Percentiles rank a stretch among this genome's conserved stretches.
Conservation (phyloP, 2,113 vertebrate species). For the Panthera tigris region DNA sequence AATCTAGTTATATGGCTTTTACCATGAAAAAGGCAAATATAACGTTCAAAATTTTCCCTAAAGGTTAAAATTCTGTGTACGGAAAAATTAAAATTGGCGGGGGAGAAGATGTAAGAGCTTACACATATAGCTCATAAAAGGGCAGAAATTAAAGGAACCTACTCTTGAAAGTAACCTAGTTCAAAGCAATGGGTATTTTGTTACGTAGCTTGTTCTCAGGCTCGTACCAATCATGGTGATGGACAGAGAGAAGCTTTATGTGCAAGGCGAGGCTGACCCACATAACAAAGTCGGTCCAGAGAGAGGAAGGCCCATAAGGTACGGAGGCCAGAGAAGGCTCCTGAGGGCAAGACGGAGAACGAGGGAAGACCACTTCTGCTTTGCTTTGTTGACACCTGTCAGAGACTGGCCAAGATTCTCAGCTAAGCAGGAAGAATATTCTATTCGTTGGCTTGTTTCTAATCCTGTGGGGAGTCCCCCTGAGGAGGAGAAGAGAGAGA, state of each 20-base stretch:
- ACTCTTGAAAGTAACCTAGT: neutral
- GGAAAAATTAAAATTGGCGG: neutral
- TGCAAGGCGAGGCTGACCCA: neutral
- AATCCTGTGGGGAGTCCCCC: too few relatives aligned
- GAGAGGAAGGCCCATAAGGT: neutral
- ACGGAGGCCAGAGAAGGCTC: neutral
- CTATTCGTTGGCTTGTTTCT: neutral
- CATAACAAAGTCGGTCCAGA: neutral
- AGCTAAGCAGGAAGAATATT: accelerated
- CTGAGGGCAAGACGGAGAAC: accelerated
- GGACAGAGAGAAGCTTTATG: too few relatives aligned
- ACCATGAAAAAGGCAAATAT: neutral
- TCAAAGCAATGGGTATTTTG: accelerated
- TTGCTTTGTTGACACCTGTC: too few relatives aligned
- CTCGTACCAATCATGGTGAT: accelerated
- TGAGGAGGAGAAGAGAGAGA: neutral
- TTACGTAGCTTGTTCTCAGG: neutral
- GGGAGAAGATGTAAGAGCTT: neutral
- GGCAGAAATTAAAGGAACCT: neutral
- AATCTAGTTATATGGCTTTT: neutral
- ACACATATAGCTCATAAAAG: neutral
- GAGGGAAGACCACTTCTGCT: accelerated
- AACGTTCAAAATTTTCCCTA: neutral
- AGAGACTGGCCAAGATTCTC: neutral
- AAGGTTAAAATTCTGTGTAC: neutral